These are phyloP conservation scores for Masnerella sp. DNA, from an alignment of 2,888 invertebrate species.

Conservation along the genomic window DNA sequence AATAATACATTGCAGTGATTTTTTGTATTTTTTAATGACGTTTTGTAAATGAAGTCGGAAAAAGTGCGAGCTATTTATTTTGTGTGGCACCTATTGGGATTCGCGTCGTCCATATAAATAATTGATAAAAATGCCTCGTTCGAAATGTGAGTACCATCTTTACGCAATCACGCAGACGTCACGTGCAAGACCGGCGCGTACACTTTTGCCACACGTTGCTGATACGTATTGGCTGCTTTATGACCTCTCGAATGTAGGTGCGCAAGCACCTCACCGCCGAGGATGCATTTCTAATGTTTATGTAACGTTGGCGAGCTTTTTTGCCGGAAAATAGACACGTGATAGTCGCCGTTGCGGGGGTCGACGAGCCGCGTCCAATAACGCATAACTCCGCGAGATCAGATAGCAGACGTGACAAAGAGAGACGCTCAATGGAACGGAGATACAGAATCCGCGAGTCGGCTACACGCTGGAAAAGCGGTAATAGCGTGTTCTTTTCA, in stretches of 20 bases:
- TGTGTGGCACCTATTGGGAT: too few relatives aligned
- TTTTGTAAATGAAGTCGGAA: too few relatives aligned
- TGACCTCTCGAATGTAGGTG: slow-evolving; percentile 51
- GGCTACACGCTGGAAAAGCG: slow-evolving; percentile 38
- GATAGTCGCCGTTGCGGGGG: slow-evolving; percentile 48
- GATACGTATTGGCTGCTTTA: slow-evolving; percentile 50
- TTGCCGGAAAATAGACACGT: slow-evolving; percentile 48
- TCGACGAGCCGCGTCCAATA: slow-evolving; percentile 63
- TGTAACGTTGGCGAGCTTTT: slow-evolving; percentile 50
- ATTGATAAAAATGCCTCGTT: slow-evolving; percentile 41
- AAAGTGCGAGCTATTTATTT: too few relatives aligned
- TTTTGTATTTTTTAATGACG: too few relatives aligned
- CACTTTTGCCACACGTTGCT: slow-evolving; percentile 25
- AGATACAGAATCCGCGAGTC: slow-evolving; percentile 30
- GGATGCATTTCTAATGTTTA: slow-evolving; percentile 57
- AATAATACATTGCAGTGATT: too few relatives aligned
- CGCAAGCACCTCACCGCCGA: slow-evolving; percentile 32
- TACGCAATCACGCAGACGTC: slow-evolving; percentile 48
- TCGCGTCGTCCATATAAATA: slow-evolving; percentile 33
- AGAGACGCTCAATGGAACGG: slow-evolving; percentile 24
- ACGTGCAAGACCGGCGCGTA: slow-evolving; percentile 35
- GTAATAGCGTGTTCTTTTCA: slow-evolving; percentile 45
- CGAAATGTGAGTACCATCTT: slow-evolving; percentile 49
- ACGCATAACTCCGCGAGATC: slow-evolving; percentile 70
- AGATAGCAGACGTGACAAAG: slow-evolving; percentile 63